Evolutionary conservation across 2,888 invertebrate genomes (phyloP), one percentile per base, ranked within the genome.

Genomic region (Petrophora chlorosata): DNA sequence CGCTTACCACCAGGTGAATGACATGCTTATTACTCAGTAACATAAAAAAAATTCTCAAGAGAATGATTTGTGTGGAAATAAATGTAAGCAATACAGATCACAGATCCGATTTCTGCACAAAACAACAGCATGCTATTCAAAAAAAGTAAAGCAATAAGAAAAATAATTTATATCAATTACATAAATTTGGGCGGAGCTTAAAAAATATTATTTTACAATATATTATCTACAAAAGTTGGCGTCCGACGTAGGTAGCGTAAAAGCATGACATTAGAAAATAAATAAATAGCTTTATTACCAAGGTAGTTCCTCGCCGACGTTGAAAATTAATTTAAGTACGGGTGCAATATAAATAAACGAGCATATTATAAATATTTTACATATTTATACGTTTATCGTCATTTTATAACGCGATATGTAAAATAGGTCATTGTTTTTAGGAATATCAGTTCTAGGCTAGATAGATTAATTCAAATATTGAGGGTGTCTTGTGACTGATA

Each of bases 331-430:
- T 53, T 56, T 56, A 55, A 53, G 45, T 43, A 56, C 56, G 51
- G 57, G 60, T 58, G 58, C 60, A 54, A 56, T 52, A 57, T 52
- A 44, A 48, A 32, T 48, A 46, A 41, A 56, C 35, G 45, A 56
- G 38, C 56, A 61, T 49, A 56, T 58, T 53, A 59, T 54, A 53
- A 56, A 54, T 61, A 58, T 61, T 61, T 61, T 61, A 61, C 61
- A 61, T 56, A 61, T 61, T 58, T 61, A 61, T 56, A 61, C 56
- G 50, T 56, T 61, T 53, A 45, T 54, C 50, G 56, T 56, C 56
- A 58, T 58, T 58, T 61, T 61, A 52, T 56, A 61, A 58, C 38
- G 61, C 56, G 56, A 44, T 48, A 23, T 61, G 56, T 58, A 56
- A 43, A 29, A 50, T 58, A 61, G 45, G 55, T 50, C 51, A 52